These are phyloP conservation scores for Lampris megalopsis DNA, from an alignment of 2,113 vertebrate genomes.

Conservation along the genomic window DNA sequence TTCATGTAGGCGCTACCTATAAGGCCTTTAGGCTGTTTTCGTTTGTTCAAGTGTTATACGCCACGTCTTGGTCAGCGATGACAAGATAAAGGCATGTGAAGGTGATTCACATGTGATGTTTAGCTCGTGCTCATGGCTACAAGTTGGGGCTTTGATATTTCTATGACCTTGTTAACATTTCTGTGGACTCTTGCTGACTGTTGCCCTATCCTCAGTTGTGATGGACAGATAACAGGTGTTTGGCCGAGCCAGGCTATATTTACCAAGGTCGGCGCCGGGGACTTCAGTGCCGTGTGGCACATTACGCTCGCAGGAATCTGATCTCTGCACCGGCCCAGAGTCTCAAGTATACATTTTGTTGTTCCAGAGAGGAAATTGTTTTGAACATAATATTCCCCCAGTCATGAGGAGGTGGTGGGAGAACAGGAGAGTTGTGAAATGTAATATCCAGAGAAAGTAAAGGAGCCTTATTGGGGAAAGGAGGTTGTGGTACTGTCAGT, in stretches of 20 bases:
- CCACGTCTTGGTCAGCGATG: no score
- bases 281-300: slow-evolving; percentile 15
- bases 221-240: slow-evolving; percentile 79
- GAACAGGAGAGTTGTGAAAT: background rate
- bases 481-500: no score
- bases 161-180: slow-evolving; percentile 46
- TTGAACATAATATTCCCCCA: background rate
- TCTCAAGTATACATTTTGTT: slow-evolving; percentile 31
- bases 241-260: slow-evolving; percentile 74
- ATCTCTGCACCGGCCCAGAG: slow-evolving; percentile 28
- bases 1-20: no score
- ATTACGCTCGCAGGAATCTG: slow-evolving; percentile 39
- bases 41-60: no score
- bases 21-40: no score
- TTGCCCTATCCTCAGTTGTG: slow-evolving; percentile 38
- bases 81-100: background rate
- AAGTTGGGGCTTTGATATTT: slow-evolving; percentile 2
- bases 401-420: background rate
- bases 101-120: no score
- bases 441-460: no score
- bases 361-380: background rate
- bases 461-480: no score
- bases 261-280: slow-evolving; percentile 55
- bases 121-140: slow-evolving; percentile 7
- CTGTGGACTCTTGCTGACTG: slow-evolving; percentile 21